Evolutionary conservation across 92 coral and sea anemone genomes (phyloP), one percentile per base, ranked within the genome.

Genomic region (Epizoanthus illoricatus): DNA sequence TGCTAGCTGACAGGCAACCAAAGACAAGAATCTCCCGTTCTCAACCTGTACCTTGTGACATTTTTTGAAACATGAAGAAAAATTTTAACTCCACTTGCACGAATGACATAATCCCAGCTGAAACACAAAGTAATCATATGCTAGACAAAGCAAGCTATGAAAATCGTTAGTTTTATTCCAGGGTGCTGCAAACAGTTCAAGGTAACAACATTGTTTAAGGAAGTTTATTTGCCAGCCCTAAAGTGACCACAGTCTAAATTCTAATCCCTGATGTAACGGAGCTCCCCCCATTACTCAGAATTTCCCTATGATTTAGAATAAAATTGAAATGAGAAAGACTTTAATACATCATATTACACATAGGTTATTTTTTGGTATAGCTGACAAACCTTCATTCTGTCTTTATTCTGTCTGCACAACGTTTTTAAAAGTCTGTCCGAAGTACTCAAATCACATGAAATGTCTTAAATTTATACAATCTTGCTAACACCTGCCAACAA

Each of bases 391-490:
- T 40, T 40, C 39, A 4, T 65, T 7, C 52, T 78, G 56, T 78
- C 67, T n/a, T n/a, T n/a, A n/a, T n/a, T n/a, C n/a, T n/a, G n/a
- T n/a, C n/a, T n/a, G 80, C 13, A 43, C 55, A 78, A 7, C 42
- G 3, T 36, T 13, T 19, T 19, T 71, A 62, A 60, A 60, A n/a
- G 12, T 62, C 45, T 19, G 58, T 20, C 16, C 3, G 81, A 61
- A 58, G 49, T 62, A 62, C 61, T 63, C 57, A 39, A 76, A 78
- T 78, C 42, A 78, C 23, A 43, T 6, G 82, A 19, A 78, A 78
- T 41, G 47, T 21, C 18, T 78, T 62, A 18, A 10, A 59, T 78
- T 78, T 68, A 63, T 78, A 78, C 82, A 78, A 52, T 43, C 58
- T 17, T 16, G 39, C 57, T 78, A 62, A 20, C 33, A 61, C 60